phyloP scores from a whole-genome alignment of 1,140 invertebrate species.

The Holcopasites calliopsidis region DNA sequence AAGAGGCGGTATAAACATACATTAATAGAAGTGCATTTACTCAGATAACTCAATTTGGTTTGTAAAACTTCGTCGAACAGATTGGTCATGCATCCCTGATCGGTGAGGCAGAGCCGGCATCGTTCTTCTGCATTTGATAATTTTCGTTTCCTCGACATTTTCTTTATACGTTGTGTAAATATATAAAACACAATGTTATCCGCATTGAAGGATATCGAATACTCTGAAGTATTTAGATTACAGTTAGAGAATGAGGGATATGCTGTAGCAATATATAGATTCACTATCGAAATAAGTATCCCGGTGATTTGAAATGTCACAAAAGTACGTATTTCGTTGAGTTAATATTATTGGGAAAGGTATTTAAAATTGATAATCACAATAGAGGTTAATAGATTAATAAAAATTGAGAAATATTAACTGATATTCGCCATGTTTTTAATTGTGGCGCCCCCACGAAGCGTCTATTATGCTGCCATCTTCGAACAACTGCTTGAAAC shows the following conservation, averaged over 20 bases:
- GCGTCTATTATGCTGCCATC: too few relatives aligned
- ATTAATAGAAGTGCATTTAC: conserved; percentile 65
- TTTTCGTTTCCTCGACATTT: conserved; percentile 72
- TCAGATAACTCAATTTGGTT: conserved; percentile 66
- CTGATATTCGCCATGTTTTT: too few relatives aligned
- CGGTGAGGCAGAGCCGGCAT: conserved; percentile 72
- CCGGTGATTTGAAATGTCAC: neutral
- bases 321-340: neutral
- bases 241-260: too few relatives aligned
- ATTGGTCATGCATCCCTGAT: conserved; percentile 67
- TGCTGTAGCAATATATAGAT: neutral
- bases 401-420: too few relatives aligned
- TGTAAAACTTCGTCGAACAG: conserved; percentile 61
- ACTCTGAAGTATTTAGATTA: conserved; percentile 14
- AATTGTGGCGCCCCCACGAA: too few relatives aligned
- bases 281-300: neutral
- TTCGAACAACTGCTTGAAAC: too few relatives aligned
- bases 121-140: conserved; percentile 55
- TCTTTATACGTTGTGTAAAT: too few relatives aligned
- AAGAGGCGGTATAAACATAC: conserved; percentile 54
- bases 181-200: neutral
- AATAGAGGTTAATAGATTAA: too few relatives aligned
- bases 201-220: neutral
- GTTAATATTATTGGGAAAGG: neutral
- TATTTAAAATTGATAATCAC: neutral